Percentiles rank a stretch among this genome's conserved stretches.
These are phyloP conservation scores for Sphaeramia orbicularis DNA, from an alignment of 2,797 vertebrate genomes.

Conservation along the genomic window DNA sequence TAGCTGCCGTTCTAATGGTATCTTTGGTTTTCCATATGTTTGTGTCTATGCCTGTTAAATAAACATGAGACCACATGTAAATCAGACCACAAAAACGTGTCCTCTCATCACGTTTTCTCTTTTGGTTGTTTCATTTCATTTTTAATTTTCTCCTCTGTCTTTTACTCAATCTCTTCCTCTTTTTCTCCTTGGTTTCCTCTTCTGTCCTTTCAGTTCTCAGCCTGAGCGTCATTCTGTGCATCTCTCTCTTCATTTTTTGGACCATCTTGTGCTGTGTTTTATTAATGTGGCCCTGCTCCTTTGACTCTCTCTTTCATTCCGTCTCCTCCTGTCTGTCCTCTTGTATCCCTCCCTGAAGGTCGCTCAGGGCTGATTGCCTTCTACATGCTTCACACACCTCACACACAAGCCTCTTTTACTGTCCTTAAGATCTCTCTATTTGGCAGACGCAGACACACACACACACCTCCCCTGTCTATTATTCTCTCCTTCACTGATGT, in stretches of 20 bases:
- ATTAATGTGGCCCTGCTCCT: background rate
- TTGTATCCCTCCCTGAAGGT: conserved; percentile 37
- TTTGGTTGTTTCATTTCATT: conserved; percentile 6
- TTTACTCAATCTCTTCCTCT: conserved; percentile 3
- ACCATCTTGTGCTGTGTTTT: background rate
- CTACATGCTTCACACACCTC: conserved; percentile 21
- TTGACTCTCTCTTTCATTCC: background rate
- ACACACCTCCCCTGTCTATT: conserved; percentile 21
- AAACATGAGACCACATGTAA: conserved; percentile 5
- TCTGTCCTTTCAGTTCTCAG: background rate
- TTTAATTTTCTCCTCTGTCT: background rate
- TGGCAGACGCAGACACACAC: conserved; percentile 4
- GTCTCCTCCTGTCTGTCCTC: too few relatives aligned
- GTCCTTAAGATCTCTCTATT: conserved; percentile 46
- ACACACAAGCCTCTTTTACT: conserved; percentile 37
- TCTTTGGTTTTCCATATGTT: too few relatives aligned
- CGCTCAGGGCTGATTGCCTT: conserved; percentile 46
- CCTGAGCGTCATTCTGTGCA: background rate
- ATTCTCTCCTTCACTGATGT: conserved; percentile 35
- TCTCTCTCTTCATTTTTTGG: conserved; percentile 2
- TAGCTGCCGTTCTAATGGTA: too few relatives aligned
- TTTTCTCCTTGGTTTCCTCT: conserved; percentile 7
- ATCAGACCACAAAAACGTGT: background rate
- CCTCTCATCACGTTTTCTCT: conserved; percentile 23
- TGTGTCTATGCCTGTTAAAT: background rate